Base-by-base conservation (phyloP, 1,140 invertebrate genomes). In the Macrostomum lignano region DNA sequence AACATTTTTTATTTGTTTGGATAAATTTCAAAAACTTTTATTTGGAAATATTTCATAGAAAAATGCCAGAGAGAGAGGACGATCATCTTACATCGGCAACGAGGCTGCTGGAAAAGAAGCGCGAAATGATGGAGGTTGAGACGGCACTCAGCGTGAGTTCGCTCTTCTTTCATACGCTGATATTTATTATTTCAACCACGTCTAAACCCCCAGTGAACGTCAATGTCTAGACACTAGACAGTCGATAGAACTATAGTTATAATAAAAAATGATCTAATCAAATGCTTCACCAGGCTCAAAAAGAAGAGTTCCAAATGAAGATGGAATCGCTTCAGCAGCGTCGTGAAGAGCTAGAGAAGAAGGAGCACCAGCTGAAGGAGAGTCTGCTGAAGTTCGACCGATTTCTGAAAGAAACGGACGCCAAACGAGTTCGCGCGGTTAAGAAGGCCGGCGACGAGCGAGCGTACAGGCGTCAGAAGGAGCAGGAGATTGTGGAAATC, bases 391-490 rank as follows among this genome's bases (percentile, higher is more conserved):
- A 57, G 32, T 58, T 58, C 52, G 54, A 58, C 37, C 52, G 57
- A 47, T 57, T 57, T 44, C 44, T 58, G 34, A 55, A 58, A 51
- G 55, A 58, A 50, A 58, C 57, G 46, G 53, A 57, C 41, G 53
- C 53, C 0, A 58, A 58, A 37, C 39, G 47, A 41, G 44, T 45
- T 3, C 39, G 53, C 38, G 55, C 55, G 15, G 40, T 58, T 5
- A 58, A 56, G 33, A 58, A 58, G 39, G 53, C 55, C 15, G 48
- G 50, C 29, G 53, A 56, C 44, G 53, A 58, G 39, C 39, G 45
- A 36, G 52, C 55, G 23, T 36, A 53, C 33, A 54, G 52, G 36
- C 55, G 48, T 36, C 38, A 47, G 17, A 56, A 56, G 37, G 51
- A 55, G 30, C 53, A 48, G 46, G 55, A 58, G 38, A 56, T 14